Evolutionary conservation across 2,888 invertebrate genomes (phyloP), one percentile per base, ranked within the genome.

Genomic region (Nymphalis c-album): DNA sequence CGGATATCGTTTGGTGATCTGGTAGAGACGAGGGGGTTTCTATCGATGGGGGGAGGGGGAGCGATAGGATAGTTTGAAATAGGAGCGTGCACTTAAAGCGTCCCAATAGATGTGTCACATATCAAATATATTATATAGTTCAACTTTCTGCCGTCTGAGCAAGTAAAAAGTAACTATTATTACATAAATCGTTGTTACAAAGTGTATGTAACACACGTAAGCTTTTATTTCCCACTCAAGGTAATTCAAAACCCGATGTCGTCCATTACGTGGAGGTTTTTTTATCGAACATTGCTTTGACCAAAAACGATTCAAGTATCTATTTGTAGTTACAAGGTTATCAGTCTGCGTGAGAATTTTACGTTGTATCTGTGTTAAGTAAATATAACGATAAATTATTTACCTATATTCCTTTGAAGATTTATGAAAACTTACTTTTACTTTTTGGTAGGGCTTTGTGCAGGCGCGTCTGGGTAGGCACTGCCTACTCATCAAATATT

Each of bases 221-320:
- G 53, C 8, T 40, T n/a, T 40, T 40, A 40, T 40, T 40, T 40
- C 40, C 13, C 18, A 40, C 18, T 18, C 57, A 40, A 57, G 57
- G 57, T 57, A 8, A 35, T 2, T 57, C 18, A 10, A 40, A 35
- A n/a, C 31, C 1, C 17, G 17, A 10, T 16, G 22, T 26, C 35
- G 57, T 40, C 8, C 18, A 18, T 40, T 55, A n/a, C n/a, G 31
- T 18, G 17, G 18, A 48, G 1, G 18, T 17, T 26, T 57, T 55
- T 55, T 57, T 57, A 4, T 57, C 10, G 18, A 18, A 18, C 57
- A 57, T 57, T 57, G 57, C 57, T 18, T n/a, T 57, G 57, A 57
- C 57, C 57, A 57, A 57, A 57, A 57, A 57, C 57, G 57, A 13
- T 40, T 40, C 13, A 13, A 40, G 13, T 40, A 13, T 40, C 40